A percentile compares a stretch with the other conserved stretches of the same genome.
These are phyloP conservation scores for Oryctolagus cuniculus DNA, from an alignment of 2,113 vertebrate species.

Conservation along the genomic window mOryCun1.1 NC_091447.1:54135001-54135500, in stretches of 20 bases:
- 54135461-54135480: too few relatives aligned
- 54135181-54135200: neutral
- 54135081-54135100: neutral
- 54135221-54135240: neutral
- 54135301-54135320: neutral
- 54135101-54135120: neutral
- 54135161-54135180: neutral
- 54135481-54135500: neutral
- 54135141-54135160: too few relatives aligned
- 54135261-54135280: neutral
- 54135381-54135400: neutral
- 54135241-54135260: neutral
- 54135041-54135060: too few relatives aligned
- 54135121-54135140: neutral
- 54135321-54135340: neutral
- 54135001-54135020: rapidly evolving
- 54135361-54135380: neutral
- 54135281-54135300: neutral
- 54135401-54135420: neutral
- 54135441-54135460: neutral
- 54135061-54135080: too few relatives aligned
- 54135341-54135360: neutral
- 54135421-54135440: neutral
- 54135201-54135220: neutral
- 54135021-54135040: too few relatives aligned